A percentile compares a stretch with the other conserved stretches of the same genome.
Evolutionary conservation across 2,797 vertebrate genomes (phyloP).

Genomic region (Orestias chungarensis): DNA sequence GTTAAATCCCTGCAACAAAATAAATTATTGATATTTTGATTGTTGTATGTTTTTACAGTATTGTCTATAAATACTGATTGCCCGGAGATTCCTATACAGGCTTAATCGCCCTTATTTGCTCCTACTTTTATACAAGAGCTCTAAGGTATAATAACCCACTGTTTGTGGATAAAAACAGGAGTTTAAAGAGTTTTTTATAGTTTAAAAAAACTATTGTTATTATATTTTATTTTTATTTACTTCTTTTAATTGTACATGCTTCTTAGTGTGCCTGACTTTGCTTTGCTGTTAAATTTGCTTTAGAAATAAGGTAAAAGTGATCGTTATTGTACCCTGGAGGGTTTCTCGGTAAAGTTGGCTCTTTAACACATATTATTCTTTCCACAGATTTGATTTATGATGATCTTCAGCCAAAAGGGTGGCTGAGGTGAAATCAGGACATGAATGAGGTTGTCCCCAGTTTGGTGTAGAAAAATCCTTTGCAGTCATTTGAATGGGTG

Average conservation of each 20-base stretch:
- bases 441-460: slow-evolving; percentile 27
- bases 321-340: neutral
- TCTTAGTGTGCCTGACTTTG: neutral
- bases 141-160: neutral
- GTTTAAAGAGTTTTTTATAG: neutral
- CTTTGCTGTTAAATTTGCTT: neutral
- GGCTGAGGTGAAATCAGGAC: slow-evolving; percentile 57
- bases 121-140: neutral
- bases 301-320: neutral
- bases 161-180: neutral
- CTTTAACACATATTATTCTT: slow-evolving; percentile 5
- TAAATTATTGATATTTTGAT: neutral
- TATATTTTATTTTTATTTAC: neutral
- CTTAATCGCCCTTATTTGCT: neutral
- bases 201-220: neutral
- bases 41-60: neutral
- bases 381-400: slow-evolving; percentile 9
- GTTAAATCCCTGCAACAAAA: neutral
- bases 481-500: slow-evolving; percentile 40
- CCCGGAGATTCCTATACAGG: neutral
- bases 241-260: neutral
- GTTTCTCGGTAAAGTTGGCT: neutral
- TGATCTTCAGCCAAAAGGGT: slow-evolving; percentile 3
- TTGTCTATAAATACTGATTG: neutral
- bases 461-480: slow-evolving; percentile 60